Conservation (phyloP, 1,140 invertebrate genomes). For the Drosophila baimaii region DNA sequence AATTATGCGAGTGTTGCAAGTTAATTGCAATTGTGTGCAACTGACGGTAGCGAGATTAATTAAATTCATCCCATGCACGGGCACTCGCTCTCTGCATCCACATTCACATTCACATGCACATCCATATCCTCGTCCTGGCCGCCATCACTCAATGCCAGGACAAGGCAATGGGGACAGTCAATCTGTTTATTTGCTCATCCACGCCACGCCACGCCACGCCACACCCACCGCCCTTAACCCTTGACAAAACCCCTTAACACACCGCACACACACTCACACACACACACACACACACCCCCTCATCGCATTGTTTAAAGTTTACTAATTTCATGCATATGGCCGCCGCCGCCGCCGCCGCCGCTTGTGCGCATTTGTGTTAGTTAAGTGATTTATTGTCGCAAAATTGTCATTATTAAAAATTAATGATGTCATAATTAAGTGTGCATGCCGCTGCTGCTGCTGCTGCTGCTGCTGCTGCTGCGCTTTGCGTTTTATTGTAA, state of each 20-base stretch:
- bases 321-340: slow-evolving; percentile 69
- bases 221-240: slow-evolving; percentile 14
- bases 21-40: slow-evolving; percentile 84
- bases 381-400: slow-evolving; percentile 82
- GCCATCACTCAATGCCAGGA: slow-evolving; percentile 71
- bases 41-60: slow-evolving; percentile 83
- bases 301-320: slow-evolving; percentile 64
- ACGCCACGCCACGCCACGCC: slow-evolving; percentile 9
- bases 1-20: slow-evolving; percentile 84
- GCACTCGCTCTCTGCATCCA: slow-evolving; percentile 16
- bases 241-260: slow-evolving; percentile 5
- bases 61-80: slow-evolving; percentile 74
- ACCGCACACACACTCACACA: slow-evolving; percentile 10
- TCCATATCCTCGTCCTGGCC: slow-evolving; percentile 10
- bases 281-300: background rate
- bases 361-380: slow-evolving; percentile 59
- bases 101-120: slow-evolving; percentile 11
- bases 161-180: slow-evolving; percentile 67
- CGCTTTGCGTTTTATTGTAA: slow-evolving; percentile 72
- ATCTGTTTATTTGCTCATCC: slow-evolving; percentile 72
- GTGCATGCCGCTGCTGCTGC: slow-evolving; percentile 28
- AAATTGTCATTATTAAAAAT: slow-evolving; percentile 82
- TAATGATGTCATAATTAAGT: slow-evolving; percentile 83
- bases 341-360: slow-evolving; percentile 21
- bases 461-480: slow-evolving; percentile 16